Conservation (phyloP, 2,888 invertebrate species). For the Diloba caeruleocephala region DNA sequence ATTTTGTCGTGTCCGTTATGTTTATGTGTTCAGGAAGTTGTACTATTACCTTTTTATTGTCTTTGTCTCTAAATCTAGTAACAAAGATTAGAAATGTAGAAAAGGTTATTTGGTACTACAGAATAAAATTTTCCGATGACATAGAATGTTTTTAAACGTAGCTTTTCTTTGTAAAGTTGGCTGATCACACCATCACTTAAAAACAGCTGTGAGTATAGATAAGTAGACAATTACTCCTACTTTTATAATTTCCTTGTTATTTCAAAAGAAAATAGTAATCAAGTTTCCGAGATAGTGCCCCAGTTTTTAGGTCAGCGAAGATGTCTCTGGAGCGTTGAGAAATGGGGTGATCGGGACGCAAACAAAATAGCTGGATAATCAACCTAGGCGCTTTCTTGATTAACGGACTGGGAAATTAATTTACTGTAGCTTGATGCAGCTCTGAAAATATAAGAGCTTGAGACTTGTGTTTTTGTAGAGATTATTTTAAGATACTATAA, state of each 20-base stretch:
- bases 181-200: constrained; percentile 19
- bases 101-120: too few relatives aligned
- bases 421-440: constrained; percentile 26
- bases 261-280: constrained; percentile 27
- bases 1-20: constrained; percentile 27
- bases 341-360: constrained; percentile 30
- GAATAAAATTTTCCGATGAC: too few relatives aligned
- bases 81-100: too few relatives aligned
- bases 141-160: too few relatives aligned
- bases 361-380: constrained; percentile 51
- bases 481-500: too few relatives aligned
- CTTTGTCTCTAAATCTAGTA: constrained; percentile 17
- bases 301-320: constrained; percentile 32
- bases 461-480: constrained; percentile 4
- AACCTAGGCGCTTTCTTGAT: constrained; percentile 46
- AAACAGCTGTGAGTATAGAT: constrained; percentile 30
- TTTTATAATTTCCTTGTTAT: constrained; percentile 29
- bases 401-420: constrained; percentile 39
- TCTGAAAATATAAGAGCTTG: constrained; percentile 28
- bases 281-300: constrained; percentile 17
- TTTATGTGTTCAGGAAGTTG: constrained; percentile 35
- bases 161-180: constrained; percentile 28
- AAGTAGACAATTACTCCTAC: constrained; percentile 33
- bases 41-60: constrained; percentile 21
- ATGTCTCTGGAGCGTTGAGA: constrained; percentile 23